Percentiles rank a stretch among this genome's conserved stretches.
phyloP scores from a whole-genome alignment of 2,888 invertebrate genomes.

The Cephonodes hylas region DNA sequence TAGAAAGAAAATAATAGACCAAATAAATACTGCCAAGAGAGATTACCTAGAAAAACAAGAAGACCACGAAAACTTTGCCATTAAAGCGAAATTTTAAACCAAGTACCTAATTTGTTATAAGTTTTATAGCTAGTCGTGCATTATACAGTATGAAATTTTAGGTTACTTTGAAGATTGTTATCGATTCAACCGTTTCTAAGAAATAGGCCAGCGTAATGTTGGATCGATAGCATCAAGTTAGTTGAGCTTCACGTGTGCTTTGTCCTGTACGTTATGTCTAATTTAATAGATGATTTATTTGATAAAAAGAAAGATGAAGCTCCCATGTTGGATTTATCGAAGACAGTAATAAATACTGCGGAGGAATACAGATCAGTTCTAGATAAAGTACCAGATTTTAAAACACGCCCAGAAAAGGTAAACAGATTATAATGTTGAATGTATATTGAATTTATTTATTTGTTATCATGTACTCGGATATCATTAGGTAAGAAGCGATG shows the following conservation, averaged over 20 bases:
- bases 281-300: slow-evolving; percentile 89
- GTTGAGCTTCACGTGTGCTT: slow-evolving; percentile 41
- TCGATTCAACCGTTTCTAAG: slow-evolving; percentile 64
- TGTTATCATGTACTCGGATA: background rate
- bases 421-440: slow-evolving; percentile 12
- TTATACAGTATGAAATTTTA: slow-evolving; percentile 53
- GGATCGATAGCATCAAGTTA: slow-evolving; percentile 48
- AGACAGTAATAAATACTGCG: slow-evolving; percentile 86
- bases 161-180: slow-evolving; percentile 50
- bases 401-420: slow-evolving; percentile 93
- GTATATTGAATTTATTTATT: background rate
- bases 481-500: slow-evolving; percentile 85
- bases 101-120: slow-evolving; percentile 27
- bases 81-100: slow-evolving; percentile 45
- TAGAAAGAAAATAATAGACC: slow-evolving; percentile 65
- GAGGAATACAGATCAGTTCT: slow-evolving; percentile 91
- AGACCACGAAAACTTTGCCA: slow-evolving; percentile 49
- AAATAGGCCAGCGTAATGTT: slow-evolving; percentile 41
- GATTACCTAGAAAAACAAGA: slow-evolving; percentile 55
- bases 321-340: slow-evolving; percentile 91
- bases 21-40: slow-evolving; percentile 59
- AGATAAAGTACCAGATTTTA: slow-evolving; percentile 94
- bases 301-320: slow-evolving; percentile 92
- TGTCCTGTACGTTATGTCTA: slow-evolving; percentile 72
- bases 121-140: slow-evolving; percentile 53